Evolutionary conservation across 1,140 invertebrate species (phyloP).

Genomic region (Drosophila leontia): DNA sequence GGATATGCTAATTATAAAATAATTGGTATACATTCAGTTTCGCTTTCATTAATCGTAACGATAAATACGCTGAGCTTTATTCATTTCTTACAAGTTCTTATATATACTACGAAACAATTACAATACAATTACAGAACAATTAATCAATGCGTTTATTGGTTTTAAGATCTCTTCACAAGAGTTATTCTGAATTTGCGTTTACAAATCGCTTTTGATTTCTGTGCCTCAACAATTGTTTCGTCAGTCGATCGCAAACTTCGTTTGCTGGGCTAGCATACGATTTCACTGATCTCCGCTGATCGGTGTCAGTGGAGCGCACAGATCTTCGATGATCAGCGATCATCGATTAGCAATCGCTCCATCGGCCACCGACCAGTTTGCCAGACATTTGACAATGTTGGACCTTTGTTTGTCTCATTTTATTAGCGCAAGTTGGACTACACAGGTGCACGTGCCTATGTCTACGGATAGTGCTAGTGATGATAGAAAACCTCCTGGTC

Average conservation of each 20-base stretch:
- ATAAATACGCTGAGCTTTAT: slow-evolving; percentile 1
- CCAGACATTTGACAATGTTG: slow-evolving; percentile 3
- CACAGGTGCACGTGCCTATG: slow-evolving; percentile 52
- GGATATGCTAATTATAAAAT: neutral
- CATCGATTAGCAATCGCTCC: slow-evolving; percentile 52
- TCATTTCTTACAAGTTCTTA: neutral
- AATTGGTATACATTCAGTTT: neutral
- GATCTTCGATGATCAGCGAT: slow-evolving; percentile 46
- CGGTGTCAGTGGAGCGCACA: slow-evolving; percentile 50
- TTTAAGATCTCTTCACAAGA: neutral
- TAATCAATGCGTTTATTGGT: neutral
- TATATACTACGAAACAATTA: neutral
- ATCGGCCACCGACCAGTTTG: slow-evolving; percentile 42
- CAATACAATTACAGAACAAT: neutral
- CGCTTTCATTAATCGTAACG: too few species aligned
- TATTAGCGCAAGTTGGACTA: slow-evolving; percentile 62
- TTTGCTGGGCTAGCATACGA: slow-evolving; percentile 3
- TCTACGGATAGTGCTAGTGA: slow-evolving; percentile 29
- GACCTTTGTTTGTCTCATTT: slow-evolving; percentile 22
- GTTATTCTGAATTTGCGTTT: neutral
- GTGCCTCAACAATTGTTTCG: slow-evolving; percentile 6
- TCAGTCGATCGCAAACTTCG: slow-evolving; percentile 7
- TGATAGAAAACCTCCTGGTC: slow-evolving; percentile 4
- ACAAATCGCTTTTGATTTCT: slow-evolving; percentile 1
- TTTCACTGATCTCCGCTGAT: slow-evolving; percentile 40